Evolutionary conservation across 2,797 vertebrate species (phyloP).

Genomic region (Anomalospiza imberbis): DNA sequence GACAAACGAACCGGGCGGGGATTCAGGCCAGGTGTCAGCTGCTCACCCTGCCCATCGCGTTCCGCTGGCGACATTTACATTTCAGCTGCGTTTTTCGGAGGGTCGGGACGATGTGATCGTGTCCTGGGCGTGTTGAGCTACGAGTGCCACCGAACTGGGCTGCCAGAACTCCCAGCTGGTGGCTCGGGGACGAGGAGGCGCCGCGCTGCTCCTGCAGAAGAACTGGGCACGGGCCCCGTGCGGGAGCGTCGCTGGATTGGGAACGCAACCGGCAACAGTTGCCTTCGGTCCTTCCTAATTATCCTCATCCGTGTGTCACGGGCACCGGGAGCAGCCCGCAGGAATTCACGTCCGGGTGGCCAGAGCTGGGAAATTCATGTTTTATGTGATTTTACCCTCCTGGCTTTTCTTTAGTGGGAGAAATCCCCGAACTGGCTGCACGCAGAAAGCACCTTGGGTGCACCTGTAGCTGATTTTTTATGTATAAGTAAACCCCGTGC

Average conservation of each 20-base stretch:
- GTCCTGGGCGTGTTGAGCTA: not conserved
- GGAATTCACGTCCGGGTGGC: not conserved
- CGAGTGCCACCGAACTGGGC: not conserved
- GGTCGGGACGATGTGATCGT: not conserved
- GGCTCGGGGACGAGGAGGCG: slow-evolving; percentile 1
- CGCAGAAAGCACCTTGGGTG: not conserved
- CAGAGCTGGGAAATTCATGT: not conserved
- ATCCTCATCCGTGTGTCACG: not conserved
- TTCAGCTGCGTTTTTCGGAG: not conserved
- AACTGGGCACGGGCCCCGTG: not conserved
- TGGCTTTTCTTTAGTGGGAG: not conserved
- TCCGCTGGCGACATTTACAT: not conserved
- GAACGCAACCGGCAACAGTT: slow-evolving; percentile 32
- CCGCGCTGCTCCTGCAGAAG: not conserved
- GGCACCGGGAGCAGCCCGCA: not conserved
- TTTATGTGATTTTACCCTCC: not conserved
- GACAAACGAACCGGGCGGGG: not conserved
- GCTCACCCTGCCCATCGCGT: not conserved
- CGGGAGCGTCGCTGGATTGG: slow-evolving; percentile 15
- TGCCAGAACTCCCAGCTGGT: not conserved
- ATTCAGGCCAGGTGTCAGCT: slow-evolving; percentile 7
- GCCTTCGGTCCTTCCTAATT: slow-evolving; percentile 23
- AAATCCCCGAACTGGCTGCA: not conserved
- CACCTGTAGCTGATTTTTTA: slow-evolving; percentile 62
- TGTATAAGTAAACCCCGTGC: slow-evolving; percentile 48